phyloP scores from a whole-genome alignment of 1,140 invertebrate genomes.

The Euwallacea fornicatus region DNA sequence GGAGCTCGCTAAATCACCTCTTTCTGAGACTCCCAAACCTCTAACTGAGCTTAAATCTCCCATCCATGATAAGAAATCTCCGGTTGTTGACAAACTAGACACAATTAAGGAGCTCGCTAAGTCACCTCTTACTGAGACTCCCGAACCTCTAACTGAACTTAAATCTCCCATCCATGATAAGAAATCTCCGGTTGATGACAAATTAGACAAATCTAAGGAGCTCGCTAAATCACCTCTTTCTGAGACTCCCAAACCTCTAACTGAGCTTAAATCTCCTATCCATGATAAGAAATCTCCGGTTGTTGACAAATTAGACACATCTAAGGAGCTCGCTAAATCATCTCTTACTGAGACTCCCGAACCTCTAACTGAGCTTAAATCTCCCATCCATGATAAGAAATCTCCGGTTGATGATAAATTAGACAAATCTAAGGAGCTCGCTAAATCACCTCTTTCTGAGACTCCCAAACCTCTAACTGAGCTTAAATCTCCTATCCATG shows the following conservation, averaged over 20 bases:
- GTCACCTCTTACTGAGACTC: no score
- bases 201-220: neutral
- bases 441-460: no score
- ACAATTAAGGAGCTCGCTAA: neutral
- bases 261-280: no score
- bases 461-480: no score
- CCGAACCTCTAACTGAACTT: no score
- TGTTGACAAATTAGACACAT: no score
- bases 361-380: conserved; percentile 2
- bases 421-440: neutral
- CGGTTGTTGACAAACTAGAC: neutral
- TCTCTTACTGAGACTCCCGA: no score
- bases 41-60: neutral
- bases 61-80: neutral
- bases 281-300: no score
- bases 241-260: no score
- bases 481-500: neutral
- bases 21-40: no score
- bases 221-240: conserved; percentile 3
- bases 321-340: no score
- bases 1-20: no score
- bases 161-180: conserved; percentile 3
- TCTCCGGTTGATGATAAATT: neutral
- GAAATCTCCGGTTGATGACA: neutral
- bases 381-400: neutral